These are phyloP conservation scores for Stomorhina lunata DNA, from an alignment of 2,888 invertebrate species.

Conservation along the genomic window DNA sequence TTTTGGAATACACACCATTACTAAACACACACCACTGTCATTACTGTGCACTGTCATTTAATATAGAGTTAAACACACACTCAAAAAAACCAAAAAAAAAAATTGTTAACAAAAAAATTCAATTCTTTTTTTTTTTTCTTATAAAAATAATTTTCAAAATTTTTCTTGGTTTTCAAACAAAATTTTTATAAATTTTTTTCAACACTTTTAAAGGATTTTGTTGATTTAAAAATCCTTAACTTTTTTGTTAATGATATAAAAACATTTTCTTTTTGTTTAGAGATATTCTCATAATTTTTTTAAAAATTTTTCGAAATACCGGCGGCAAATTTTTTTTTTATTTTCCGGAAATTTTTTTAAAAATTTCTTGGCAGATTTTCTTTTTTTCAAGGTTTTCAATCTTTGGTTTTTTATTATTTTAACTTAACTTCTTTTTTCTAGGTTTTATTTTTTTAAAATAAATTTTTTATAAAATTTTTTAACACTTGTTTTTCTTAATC, in stretches of 20 bases:
- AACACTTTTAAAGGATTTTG: slow-evolving; percentile 19
- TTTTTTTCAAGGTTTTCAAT: slow-evolving; percentile 28
- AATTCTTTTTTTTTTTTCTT: slow-evolving; percentile 6
- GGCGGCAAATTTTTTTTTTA: slow-evolving; percentile 43
- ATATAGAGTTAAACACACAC: slow-evolving; percentile 67
- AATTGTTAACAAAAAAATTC: slow-evolving; percentile 57
- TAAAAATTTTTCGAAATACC: slow-evolving; percentile 38
- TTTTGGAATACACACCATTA: slow-evolving; percentile 75
- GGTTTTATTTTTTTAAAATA: background rate
- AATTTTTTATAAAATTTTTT: background rate
- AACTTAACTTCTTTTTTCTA: background rate
- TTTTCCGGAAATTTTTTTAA: slow-evolving; percentile 17
- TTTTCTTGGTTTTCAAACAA: background rate
- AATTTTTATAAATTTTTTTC: background rate
- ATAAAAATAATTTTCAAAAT: slow-evolving; percentile 5
- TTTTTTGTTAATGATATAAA: background rate
- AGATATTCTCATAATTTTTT: background rate
- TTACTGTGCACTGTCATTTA: slow-evolving; percentile 79
- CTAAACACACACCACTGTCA: slow-evolving; percentile 79
- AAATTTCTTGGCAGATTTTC: background rate
- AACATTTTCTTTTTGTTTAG: background rate
- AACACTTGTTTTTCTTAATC: slow-evolving; percentile 27
- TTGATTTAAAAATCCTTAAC: slow-evolving; percentile 5
- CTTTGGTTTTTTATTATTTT: slow-evolving; percentile 36
- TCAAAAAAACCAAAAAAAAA: slow-evolving; percentile 24